Conservation (phyloP, 2,797 vertebrate genomes). For the Arrhamphus sclerolepis region DNA sequence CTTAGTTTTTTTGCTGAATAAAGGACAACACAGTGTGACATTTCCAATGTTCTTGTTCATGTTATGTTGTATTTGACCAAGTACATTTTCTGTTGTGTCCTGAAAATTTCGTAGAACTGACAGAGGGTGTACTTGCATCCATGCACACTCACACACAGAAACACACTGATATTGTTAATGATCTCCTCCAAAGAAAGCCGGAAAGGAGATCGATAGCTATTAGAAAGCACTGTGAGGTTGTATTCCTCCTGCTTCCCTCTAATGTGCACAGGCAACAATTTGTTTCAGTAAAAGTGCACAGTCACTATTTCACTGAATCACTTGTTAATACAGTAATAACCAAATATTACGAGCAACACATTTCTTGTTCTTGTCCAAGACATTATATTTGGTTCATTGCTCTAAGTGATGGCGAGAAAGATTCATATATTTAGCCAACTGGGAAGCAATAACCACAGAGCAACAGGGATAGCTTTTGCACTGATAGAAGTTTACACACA, state of each 20-base stretch:
- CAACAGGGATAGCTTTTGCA: neutral
- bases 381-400: slow-evolving; percentile 40
- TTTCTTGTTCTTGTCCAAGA: slow-evolving; percentile 21
- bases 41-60: no score
- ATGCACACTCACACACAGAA: neutral
- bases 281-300: slow-evolving; percentile 68
- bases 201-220: slow-evolving; percentile 74
- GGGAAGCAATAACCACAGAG: slow-evolving; percentile 4
- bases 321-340: slow-evolving; percentile 69
- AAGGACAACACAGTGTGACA: no score
- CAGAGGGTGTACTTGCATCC: neutral
- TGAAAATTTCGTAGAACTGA: no score
- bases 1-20: no score
- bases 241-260: slow-evolving; percentile 60
- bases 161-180: slow-evolving; percentile 15
- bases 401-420: slow-evolving; percentile 34
- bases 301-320: slow-evolving; percentile 56
- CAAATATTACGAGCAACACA: slow-evolving; percentile 63
- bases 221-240: slow-evolving; percentile 63
- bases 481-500: neutral
- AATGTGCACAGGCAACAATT: slow-evolving; percentile 51
- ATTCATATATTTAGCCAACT: slow-evolving; percentile 27
- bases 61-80: no score
- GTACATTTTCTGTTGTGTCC: no score
- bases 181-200: slow-evolving; percentile 45